phyloP scores from a whole-genome alignment of 2,888 invertebrate species.

The Cerceris ruficornis region DNA sequence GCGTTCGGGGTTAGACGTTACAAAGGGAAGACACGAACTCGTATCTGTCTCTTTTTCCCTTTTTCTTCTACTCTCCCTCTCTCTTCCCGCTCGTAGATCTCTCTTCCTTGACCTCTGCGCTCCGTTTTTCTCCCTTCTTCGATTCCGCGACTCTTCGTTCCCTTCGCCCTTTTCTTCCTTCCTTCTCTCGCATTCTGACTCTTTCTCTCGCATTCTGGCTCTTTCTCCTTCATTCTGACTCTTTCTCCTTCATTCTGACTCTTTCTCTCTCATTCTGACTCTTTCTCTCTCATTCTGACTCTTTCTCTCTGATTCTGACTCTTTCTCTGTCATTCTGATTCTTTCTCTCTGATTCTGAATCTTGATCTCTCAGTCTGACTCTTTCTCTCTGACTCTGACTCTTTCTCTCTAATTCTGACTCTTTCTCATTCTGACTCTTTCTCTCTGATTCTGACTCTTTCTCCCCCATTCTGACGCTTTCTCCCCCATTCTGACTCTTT shows the following conservation, averaged over 20 bases:
- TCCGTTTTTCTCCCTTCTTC: neutral
- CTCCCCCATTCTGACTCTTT: neutral
- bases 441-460: neutral
- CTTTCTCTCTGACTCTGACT: too few relatives aligned
- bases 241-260: conserved; percentile 2
- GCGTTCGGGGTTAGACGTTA: conserved; percentile 47
- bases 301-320: too few relatives aligned
- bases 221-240: neutral
- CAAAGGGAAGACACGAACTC: conserved; percentile 56
- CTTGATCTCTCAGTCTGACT: neutral
- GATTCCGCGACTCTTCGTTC: neutral
- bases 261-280: conserved; percentile 4
- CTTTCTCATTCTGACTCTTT: neutral
- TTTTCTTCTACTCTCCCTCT: neutral
- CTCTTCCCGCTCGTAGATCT: neutral
- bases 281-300: too few relatives aligned
- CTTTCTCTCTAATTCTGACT: neutral
- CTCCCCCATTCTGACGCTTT: too few relatives aligned
- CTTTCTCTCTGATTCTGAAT: too few relatives aligned
- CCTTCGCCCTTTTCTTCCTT: neutral
- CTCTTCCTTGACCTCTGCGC: neutral
- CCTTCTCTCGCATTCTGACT: neutral
- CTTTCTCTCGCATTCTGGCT: neutral
- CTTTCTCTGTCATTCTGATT: neutral
- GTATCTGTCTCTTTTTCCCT: conserved; percentile 12